Conservation (phyloP, 2,113 vertebrate genomes). For the Rynchops niger region DNA sequence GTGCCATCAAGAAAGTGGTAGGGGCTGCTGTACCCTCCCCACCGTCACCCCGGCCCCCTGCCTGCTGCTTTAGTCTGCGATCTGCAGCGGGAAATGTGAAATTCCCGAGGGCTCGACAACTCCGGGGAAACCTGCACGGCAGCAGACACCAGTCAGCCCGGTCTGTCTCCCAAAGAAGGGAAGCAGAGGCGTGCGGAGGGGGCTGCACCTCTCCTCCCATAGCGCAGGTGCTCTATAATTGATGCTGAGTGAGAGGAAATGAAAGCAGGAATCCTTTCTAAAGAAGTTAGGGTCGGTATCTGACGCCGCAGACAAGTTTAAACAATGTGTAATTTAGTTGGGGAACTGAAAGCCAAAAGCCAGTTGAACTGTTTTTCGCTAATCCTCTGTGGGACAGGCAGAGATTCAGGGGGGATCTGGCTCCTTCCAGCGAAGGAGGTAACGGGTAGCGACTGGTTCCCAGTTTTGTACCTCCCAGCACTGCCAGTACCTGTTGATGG, state of each 20-base stretch:
- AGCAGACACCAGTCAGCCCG: not conserved
- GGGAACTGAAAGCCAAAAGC: not conserved
- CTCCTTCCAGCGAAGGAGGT: not conserved
- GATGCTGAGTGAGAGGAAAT: not conserved
- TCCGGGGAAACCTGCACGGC: not conserved
- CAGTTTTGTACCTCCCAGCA: not conserved
- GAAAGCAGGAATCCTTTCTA: not conserved
- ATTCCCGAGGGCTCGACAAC: not conserved
- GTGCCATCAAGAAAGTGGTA: accelerated
- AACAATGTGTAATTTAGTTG: not conserved
- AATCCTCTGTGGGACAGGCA: accelerated
- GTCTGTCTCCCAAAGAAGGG: not conserved
- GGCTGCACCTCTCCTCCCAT: not conserved
- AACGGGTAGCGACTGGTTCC: accelerated
- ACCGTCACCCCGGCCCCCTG: not conserved
- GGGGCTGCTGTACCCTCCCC: not conserved
- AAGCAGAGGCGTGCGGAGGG: not conserved
- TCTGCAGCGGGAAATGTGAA: not conserved
- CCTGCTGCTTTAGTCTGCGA: not conserved
- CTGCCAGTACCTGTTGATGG: accelerated
- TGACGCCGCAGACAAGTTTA: not conserved
- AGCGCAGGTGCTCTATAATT: not conserved
- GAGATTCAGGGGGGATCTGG: not conserved
- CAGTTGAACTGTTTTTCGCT: not conserved
- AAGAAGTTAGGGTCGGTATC: not conserved